Base-by-base conservation (phyloP, 2,113 vertebrate genomes). In the Alligator sinensis region DNA sequence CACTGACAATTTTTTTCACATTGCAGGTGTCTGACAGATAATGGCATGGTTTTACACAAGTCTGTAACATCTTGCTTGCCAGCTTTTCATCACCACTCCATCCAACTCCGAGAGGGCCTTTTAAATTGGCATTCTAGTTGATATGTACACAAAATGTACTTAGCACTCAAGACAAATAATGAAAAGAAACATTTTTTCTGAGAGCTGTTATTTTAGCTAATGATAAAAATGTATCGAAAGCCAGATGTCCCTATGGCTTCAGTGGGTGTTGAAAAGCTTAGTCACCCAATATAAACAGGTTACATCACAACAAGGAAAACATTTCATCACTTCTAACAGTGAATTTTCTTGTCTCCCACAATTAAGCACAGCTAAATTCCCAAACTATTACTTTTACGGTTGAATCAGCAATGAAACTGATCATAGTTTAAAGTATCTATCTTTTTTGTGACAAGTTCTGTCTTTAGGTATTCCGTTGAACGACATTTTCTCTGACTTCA, bases 1-100 rank as follows among this genome's bases (percentile, higher is more conserved):
- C 88, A 93, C 64, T 96, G 96, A 95, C 96, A 93, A 47, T 47
- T 47, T 94, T 95, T 95, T 93, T 93, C 96, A 96, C 94, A 95
- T 93, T 96, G 93, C 82, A 94, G 90, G 61, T 94, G 93, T 95
- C 96, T 96, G 75, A 68, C 78, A 93, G 88, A 95, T 97, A 97
- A 96, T 92, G 87, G 94, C 84, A 58, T 1, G 91, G 95, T 96
- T 97, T 95, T 86, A 76, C 86, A 83, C 91, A 96, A 90, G 92
- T 90, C 15, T 1, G 92, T 1, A 3, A 82, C 85, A 95, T 81
- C 54, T 87, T 91, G 96, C 90, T 95, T 97, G 96, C 96, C 96
- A 96, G 95, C 94, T 94, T 96, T 95, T 96, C 94, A 94, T 97
- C 94, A 96, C 94, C 95, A 86, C 94, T 97, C 90, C 87, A 95